These are phyloP conservation scores for Gorsachius magnificus DNA, from an alignment of 2,797 vertebrate species.

Conservation along the genomic window DNA sequence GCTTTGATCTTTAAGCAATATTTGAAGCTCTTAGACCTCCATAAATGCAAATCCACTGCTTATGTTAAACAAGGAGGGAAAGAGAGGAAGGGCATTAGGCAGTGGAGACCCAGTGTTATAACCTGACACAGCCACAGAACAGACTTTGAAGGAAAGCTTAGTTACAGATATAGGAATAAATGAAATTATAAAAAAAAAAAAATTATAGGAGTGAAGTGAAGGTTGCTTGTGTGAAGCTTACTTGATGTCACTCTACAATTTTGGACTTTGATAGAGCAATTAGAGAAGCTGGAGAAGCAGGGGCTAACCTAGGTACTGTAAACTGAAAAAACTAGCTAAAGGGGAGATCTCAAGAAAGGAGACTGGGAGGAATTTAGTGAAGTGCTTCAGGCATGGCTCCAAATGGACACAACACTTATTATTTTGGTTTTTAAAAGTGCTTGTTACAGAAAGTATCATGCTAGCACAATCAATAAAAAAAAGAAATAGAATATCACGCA, in stretches of 20 bases:
- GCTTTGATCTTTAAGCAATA: neutral
- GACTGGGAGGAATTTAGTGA: neutral
- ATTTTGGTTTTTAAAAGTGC: neutral
- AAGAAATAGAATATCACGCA: neutral
- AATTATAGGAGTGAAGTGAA: neutral
- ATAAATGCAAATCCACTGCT: neutral
- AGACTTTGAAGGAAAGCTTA: neutral
- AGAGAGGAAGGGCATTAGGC: neutral
- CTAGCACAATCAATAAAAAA: neutral
- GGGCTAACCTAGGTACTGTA: neutral
- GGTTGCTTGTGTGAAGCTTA: neutral
- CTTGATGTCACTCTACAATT: neutral
- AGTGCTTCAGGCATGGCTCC: neutral
- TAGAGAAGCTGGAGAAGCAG: neutral
- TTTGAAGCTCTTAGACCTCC: neutral
- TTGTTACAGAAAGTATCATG: neutral
- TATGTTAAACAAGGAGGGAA: neutral
- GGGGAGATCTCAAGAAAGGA: neutral
- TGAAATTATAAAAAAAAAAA: neutral
- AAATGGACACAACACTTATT: neutral
- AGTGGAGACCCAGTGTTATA: neutral
- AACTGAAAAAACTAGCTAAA: neutral
- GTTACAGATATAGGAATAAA: neutral
- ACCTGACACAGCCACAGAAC: neutral
- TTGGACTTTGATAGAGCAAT: neutral